Percentiles rank a stretch among this genome's conserved stretches.
phyloP scores from a whole-genome alignment of 2,888 invertebrate species.

The Ectemnius continuus region DNA sequence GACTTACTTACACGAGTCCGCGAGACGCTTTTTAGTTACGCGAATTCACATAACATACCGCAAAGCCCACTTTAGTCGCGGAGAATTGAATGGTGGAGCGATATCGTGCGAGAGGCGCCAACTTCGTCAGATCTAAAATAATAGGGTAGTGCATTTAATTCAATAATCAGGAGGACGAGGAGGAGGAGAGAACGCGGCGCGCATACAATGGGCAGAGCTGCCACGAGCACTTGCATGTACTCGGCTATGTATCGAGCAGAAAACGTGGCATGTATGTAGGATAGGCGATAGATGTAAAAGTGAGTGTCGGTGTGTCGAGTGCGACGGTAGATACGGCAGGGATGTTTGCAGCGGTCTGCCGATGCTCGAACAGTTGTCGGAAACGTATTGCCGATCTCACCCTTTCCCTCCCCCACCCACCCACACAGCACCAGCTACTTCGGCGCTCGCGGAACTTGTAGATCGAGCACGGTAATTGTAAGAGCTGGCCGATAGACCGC shows the following conservation, averaged over 20 bases:
- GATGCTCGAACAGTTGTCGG: constrained; percentile 14
- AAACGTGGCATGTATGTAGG: constrained; percentile 8
- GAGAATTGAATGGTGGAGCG: too few relatives aligned
- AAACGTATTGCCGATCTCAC: constrained; percentile 19
- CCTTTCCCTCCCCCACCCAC: too few relatives aligned
- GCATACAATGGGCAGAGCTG: background rate
- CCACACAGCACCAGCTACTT: constrained; percentile 8
- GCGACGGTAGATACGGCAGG: constrained; percentile 1
- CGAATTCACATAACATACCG: too few relatives aligned
- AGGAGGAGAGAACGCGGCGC: too few relatives aligned
- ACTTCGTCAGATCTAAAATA: too few relatives aligned
- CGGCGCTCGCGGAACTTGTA: constrained; percentile 7
- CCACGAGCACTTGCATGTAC: background rate
- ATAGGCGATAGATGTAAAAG: constrained; percentile 32
- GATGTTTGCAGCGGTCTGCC: constrained; percentile 33
- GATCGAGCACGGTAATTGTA: constrained; percentile 32
- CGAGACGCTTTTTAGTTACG: too few relatives aligned
- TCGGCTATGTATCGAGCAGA: constrained; percentile 5
- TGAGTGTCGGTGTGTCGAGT: background rate
- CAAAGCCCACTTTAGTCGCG: too few relatives aligned
- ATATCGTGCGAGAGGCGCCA: too few relatives aligned
- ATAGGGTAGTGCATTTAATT: too few relatives aligned
- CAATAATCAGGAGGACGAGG: too few relatives aligned
- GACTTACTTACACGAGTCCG: too few relatives aligned
- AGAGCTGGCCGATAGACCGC: constrained; percentile 39